phyloP scores from a whole-genome alignment of 2,888 invertebrate species.

The Eupithecia vulgata region DNA sequence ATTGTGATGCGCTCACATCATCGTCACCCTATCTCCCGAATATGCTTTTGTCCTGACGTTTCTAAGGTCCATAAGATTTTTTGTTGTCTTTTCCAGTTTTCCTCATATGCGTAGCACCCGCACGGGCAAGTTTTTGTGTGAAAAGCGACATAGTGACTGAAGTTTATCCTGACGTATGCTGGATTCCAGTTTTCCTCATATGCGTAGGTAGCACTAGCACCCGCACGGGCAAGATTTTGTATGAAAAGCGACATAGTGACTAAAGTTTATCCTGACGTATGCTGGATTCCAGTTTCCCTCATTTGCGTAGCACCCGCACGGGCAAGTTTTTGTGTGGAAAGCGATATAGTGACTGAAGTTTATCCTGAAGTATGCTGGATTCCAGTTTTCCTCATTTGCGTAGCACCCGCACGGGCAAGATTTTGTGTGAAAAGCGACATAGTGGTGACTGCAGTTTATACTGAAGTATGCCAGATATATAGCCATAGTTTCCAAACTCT shows the following conservation, averaged over 20 bases:
- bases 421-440: too few relatives aligned
- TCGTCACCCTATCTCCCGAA: slow-evolving; percentile 86
- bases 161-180: too few relatives aligned
- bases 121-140: not conserved
- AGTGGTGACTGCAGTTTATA: too few relatives aligned
- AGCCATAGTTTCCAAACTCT: not conserved
- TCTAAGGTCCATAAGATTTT: slow-evolving; percentile 62
- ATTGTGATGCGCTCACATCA: slow-evolving; percentile 86
- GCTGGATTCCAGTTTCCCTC: not conserved
- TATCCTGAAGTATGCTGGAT: too few relatives aligned
- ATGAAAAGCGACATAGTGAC: not conserved
- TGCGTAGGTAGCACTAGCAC: too few relatives aligned
- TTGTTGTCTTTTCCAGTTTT: not conserved
- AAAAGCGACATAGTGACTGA: not conserved
- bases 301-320: not conserved
- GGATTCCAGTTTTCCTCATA: too few relatives aligned
- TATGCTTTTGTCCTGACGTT: slow-evolving; percentile 86
- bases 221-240: too few relatives aligned
- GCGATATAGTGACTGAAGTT: too few relatives aligned
- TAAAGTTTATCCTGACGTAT: slow-evolving; percentile 83
- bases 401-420: too few relatives aligned
- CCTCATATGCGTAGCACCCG: not conserved
- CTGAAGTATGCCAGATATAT: not conserved
- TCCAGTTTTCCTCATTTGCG: too few relatives aligned
- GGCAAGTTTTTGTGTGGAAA: not conserved